phyloP scores from a whole-genome alignment of 2,888 invertebrate species.

The Anaspis maculata region DNA sequence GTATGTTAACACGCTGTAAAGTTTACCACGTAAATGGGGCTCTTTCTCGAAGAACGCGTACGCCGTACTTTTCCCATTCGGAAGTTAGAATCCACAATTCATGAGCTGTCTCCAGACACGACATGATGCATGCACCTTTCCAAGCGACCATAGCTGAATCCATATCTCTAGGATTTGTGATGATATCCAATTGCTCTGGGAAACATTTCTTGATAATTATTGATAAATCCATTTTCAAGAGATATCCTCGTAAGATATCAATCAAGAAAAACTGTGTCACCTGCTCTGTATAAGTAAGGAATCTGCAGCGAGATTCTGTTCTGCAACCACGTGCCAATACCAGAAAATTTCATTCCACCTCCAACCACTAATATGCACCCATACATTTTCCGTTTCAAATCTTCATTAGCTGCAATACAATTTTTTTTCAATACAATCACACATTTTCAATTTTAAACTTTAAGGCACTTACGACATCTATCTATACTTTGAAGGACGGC shows the following conservation, averaged over 20 bases:
- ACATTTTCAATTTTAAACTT: background rate
- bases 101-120: constrained; percentile 85
- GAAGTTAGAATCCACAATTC: constrained; percentile 82
- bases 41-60: constrained; percentile 78
- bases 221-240: background rate
- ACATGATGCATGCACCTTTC: constrained; percentile 93
- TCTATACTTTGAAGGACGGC: constrained; percentile 89
- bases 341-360: constrained; percentile 82
- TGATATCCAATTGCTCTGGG: constrained; percentile 75
- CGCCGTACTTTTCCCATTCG: constrained; percentile 82
- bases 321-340: constrained; percentile 79
- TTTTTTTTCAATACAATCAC: background rate
- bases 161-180: constrained; percentile 85
- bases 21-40: constrained; percentile 82
- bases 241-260: background rate
- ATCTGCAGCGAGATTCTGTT: constrained; percentile 78
- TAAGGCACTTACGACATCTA: constrained; percentile 57
- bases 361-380: constrained; percentile 87
- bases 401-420: constrained; percentile 58
- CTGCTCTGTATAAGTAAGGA: constrained; percentile 66
- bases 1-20: no score
- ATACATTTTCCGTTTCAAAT: constrained; percentile 89
- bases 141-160: constrained; percentile 84
- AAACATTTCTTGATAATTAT: constrained; percentile 8
- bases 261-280: no score